Evolutionary conservation across 2,797 vertebrate species (phyloP).

Genomic region (Atherinosoma microstoma): DNA sequence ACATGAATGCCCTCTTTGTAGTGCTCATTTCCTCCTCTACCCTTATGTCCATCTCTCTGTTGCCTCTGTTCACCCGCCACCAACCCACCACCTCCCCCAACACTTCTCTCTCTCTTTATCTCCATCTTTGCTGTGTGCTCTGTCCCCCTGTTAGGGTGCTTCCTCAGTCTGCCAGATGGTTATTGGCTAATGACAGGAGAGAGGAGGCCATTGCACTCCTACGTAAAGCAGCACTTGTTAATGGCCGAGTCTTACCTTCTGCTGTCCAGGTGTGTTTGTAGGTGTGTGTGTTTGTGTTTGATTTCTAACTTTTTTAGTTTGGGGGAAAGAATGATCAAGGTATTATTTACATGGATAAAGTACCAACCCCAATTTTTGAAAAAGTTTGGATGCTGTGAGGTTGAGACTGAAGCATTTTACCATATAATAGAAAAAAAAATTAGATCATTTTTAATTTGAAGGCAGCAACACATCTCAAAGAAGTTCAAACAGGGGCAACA

Average conservation of each 20-base stretch:
- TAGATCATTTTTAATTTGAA: no score
- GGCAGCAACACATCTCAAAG: no score
- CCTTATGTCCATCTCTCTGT: conserved; percentile 1
- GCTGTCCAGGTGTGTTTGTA: conserved; percentile 61
- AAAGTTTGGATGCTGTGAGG: no score
- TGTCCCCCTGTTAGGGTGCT: conserved; percentile 60
- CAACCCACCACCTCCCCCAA: not conserved
- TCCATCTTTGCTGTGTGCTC: not conserved
- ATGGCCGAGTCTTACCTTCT: conserved; percentile 79
- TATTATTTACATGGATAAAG: not conserved
- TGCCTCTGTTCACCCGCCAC: not conserved
- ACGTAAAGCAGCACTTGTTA: conserved; percentile 84
- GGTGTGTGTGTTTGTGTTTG: not conserved
- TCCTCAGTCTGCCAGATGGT: conserved; percentile 77
- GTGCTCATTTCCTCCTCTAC: conserved; percentile 5
- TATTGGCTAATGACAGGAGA: conserved; percentile 81
- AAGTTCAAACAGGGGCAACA: no score
- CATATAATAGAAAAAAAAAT: no score
- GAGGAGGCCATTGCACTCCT: conserved; percentile 87
- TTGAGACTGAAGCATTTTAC: no score
- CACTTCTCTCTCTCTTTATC: not conserved
- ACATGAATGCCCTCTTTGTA: conserved; percentile 28
- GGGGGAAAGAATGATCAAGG: not conserved
- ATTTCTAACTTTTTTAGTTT: not conserved
- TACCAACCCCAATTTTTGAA: not conserved